A percentile compares a stretch with the other conserved stretches of the same genome.
These are phyloP conservation scores for Triops longicaudatus DNA, from an alignment of 1,140 invertebrate species.

Conservation along the genomic window DNA sequence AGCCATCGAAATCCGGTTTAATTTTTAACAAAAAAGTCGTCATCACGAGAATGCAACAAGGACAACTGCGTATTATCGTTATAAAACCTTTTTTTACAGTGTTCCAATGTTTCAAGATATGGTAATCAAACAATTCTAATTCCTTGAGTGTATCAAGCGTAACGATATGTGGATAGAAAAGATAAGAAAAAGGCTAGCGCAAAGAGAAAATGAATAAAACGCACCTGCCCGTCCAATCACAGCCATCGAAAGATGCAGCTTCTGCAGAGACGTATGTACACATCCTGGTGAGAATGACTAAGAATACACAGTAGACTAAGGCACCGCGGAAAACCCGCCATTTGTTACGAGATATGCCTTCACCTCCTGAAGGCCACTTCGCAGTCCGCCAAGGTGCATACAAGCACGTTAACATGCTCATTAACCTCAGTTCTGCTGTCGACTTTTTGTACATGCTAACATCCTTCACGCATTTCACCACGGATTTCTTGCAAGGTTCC, in stretches of 20 bases:
- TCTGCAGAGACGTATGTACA: not conserved
- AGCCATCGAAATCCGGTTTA: not conserved
- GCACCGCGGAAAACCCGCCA: not conserved
- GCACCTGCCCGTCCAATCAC: slow-evolving; percentile 23
- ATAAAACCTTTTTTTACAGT: not conserved
- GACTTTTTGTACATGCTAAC: not conserved
- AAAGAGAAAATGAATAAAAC: not conserved
- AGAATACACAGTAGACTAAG: not conserved
- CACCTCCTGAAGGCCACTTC: not conserved
- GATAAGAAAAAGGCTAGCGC: not conserved
- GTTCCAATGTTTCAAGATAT: not conserved
- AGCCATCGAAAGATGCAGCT: slow-evolving; percentile 18
- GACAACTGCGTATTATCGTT: not conserved
- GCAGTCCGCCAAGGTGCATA: not conserved
- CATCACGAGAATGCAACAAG: not conserved
- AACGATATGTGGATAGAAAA: not conserved
- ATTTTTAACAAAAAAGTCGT: not conserved
- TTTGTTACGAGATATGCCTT: not conserved
- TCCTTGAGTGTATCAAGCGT: not conserved
- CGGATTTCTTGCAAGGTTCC: not conserved
- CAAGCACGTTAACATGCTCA: not conserved
- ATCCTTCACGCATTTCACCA: not conserved
- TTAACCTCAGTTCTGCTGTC: not conserved
- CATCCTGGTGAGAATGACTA: not conserved
- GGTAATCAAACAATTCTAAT: not conserved